A percentile compares a stretch with the other conserved stretches of the same genome.
These are phyloP conservation scores for Coenonympha arcania DNA, from an alignment of 2,888 invertebrate genomes.

Conservation along the genomic window DNA sequence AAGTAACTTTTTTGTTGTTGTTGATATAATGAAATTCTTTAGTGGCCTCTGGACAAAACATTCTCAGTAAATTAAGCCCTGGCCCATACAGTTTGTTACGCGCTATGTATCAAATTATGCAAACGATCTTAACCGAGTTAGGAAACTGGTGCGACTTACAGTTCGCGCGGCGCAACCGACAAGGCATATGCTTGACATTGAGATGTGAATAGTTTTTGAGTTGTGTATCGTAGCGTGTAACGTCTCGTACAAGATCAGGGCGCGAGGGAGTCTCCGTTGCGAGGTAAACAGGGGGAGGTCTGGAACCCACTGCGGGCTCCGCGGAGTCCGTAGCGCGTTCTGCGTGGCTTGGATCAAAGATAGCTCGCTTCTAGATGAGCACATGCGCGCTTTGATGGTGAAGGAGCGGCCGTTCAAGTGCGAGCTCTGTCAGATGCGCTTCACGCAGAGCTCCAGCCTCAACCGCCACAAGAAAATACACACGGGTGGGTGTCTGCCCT, in stretches of 20 bases:
- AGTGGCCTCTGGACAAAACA: conserved; percentile 49
- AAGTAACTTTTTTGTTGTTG: too few relatives aligned
- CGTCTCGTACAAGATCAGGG: conserved; percentile 55
- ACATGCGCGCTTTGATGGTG: conserved; percentile 71
- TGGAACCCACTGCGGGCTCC: conserved; percentile 49
- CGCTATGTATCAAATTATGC: conserved; percentile 26
- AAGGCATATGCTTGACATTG: conserved; percentile 54
- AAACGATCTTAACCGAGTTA: conserved; percentile 29
- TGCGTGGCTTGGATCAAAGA: conserved; percentile 34
- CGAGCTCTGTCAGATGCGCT: conserved; percentile 79
- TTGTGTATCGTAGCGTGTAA: conserved; percentile 45
- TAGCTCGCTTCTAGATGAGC: conserved; percentile 69
- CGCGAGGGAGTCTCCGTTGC: conserved; percentile 64
- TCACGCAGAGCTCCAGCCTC: conserved; percentile 81
- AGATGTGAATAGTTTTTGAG: conserved; percentile 75
- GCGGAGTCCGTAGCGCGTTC: conserved; percentile 49
- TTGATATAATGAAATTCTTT: conserved; percentile 4
- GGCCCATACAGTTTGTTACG: conserved; percentile 18
- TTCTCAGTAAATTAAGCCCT: conserved; percentile 28
- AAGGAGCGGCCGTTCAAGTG: conserved; percentile 78
- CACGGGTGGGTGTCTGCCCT: conserved; percentile 70
- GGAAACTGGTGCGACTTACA: conserved; percentile 62
- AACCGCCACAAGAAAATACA: conserved; percentile 82
- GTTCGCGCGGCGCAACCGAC: conserved; percentile 43
- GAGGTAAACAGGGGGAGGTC: conserved; percentile 72